phyloP scores from a whole-genome alignment of 2,113 vertebrate species.

The Ptilonorhynchus violaceus region DNA sequence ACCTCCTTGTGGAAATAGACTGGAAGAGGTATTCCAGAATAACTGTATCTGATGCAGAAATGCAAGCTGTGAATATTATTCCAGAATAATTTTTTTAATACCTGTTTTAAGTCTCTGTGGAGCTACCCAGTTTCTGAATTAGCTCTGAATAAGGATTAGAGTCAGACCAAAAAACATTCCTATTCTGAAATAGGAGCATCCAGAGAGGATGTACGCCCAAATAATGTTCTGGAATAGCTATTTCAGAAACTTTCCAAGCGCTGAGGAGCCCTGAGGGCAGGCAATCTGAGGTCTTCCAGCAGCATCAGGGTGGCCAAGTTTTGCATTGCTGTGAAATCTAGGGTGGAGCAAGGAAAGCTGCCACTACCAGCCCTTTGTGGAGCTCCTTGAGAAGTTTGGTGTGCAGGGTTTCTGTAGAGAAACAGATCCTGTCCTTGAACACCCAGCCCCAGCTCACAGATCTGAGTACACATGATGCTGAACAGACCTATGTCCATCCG shows the following conservation, averaged over 20 bases:
- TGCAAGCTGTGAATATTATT: background rate
- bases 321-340: background rate
- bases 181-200: background rate
- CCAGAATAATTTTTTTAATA: background rate
- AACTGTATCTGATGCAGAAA: background rate
- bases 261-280: background rate
- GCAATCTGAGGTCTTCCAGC: conserved; percentile 15
- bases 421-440: background rate
- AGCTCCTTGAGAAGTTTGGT: background rate
- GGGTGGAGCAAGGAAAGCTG: background rate
- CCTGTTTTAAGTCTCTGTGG: background rate
- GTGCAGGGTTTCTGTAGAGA: background rate
- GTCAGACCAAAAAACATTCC: background rate
- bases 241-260: background rate
- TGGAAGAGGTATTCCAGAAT: background rate
- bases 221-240: conserved; percentile 1
- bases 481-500: accelerated
- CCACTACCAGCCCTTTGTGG: background rate
- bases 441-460: background rate
- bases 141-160: background rate
- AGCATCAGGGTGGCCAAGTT: background rate
- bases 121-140: background rate
- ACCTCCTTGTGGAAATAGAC: background rate
- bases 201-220: background rate
- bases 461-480: background rate